Evolutionary conservation across 1,140 invertebrate species (phyloP).

Genomic region (Gonatopus flavifemur): DNA sequence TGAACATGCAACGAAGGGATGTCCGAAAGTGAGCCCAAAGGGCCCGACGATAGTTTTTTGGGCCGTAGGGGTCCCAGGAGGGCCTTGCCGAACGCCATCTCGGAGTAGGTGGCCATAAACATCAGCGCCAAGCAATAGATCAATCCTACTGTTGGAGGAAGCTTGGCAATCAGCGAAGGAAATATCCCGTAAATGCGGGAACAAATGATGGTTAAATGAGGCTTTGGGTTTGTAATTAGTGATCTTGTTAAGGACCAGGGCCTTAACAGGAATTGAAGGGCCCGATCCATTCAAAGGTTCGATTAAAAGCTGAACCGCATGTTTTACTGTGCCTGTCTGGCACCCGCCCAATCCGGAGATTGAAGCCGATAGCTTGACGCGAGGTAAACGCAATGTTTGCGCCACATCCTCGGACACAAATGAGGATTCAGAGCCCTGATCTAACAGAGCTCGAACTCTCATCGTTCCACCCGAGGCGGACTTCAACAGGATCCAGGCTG

Average conservation of each 20-base stretch:
- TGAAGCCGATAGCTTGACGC: not conserved
- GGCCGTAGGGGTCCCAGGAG: conserved; percentile 16
- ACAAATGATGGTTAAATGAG: not conserved
- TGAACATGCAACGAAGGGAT: too few species aligned
- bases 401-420: conserved; percentile 6
- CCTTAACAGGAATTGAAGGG: not conserved
- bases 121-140: conserved; percentile 18
- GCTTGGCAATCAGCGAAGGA: conserved; percentile 19
- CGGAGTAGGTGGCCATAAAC: conserved; percentile 9
- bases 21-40: too few species aligned
- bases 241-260: conserved; percentile 4
- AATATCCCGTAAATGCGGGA: too few species aligned
- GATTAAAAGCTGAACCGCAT: not conserved
- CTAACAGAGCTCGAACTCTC: conserved; percentile 1
- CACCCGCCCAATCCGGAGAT: not conserved
- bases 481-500: too few species aligned
- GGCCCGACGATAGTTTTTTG: conserved; percentile 36
- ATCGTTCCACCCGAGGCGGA: too few species aligned
- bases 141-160: not conserved
- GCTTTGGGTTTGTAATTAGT: conserved; percentile 3
- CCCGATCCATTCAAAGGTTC: not conserved
- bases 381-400: not conserved
- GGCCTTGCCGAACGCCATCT: not conserved
- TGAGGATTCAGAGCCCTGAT: conserved; percentile 12
- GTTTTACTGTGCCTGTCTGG: not conserved